Evolutionary conservation across 2,797 vertebrate genomes (phyloP).

Genomic region (Schizothorax lantsangensis): DNA sequence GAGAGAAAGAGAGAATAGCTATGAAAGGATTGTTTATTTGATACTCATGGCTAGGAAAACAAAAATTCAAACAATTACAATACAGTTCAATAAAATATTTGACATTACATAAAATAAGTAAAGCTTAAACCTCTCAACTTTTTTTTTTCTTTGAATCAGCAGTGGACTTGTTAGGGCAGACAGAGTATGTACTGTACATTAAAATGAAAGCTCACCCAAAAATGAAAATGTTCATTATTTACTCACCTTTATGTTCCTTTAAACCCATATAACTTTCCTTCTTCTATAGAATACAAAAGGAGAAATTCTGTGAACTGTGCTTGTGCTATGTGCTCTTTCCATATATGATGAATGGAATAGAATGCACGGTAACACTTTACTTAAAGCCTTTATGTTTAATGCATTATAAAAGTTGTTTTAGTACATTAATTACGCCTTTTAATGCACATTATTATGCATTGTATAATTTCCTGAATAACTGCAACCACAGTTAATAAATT

Average conservation of each 20-base stretch:
- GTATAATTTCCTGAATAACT: background rate
- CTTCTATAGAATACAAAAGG: background rate
- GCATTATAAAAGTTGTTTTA: background rate
- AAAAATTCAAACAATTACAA: background rate
- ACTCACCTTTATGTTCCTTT: background rate
- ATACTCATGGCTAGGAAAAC: background rate
- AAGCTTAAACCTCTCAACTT: background rate
- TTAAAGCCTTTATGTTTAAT: background rate
- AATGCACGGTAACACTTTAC: background rate
- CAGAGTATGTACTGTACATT: too few species aligned
- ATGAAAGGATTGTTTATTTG: background rate
- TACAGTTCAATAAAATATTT: background rate
- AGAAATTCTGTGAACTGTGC: background rate
- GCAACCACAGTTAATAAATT: background rate
- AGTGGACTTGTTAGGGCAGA: background rate
- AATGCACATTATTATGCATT: background rate
- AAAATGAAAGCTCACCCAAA: too few species aligned
- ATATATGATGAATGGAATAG: background rate
- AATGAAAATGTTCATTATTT: too few species aligned
- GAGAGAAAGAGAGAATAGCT: constrained; percentile 14
- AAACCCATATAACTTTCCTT: background rate
- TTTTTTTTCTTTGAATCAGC: background rate
- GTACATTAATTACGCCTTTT: background rate
- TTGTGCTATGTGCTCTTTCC: background rate
- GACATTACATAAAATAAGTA: background rate